Base-by-base conservation (phyloP, 2,888 invertebrate genomes). In the Euplexia lucipara region DNA sequence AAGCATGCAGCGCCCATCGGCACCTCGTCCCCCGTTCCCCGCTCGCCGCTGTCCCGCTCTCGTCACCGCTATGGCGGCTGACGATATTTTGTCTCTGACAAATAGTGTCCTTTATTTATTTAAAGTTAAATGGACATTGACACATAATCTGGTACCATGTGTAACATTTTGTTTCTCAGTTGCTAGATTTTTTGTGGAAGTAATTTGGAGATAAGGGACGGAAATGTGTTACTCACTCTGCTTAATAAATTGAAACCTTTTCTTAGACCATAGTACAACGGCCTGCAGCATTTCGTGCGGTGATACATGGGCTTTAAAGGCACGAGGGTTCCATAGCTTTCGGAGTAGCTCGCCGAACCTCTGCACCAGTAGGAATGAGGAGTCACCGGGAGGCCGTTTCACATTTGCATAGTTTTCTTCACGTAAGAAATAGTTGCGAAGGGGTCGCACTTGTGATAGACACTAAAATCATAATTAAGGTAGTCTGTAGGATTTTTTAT, bases 221-320 rank as follows among this genome's bases (percentile, higher is more conserved):
- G 8, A 2, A 47, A 35, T n/a, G n/a, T n/a, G 20, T 14, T 42
- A 83, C 90, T 89, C 88, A 98, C 98, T 99, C 96, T 99, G 99
- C 86, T 99, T 97, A 1, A 99, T 99, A 88, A 99, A 99, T 93
- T 99, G 99, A 90, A 99, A 99, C 78, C 97, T 97, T 90, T 99
- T 99, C 91, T 98, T 98, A 86, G 99, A 98, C 98, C 99, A 99
- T 72, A 99, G 95, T 4, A 99, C 99, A 26, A 99, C 98, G 49
- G 99, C 99, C 88, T 99, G 99, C 26, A 99, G 95, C 99, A 99
- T 99, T 96, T 99, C 99, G 89, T 99, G 99, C 0, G 99, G 99
- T 20, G 99, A 99, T 0, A 99, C 99, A 87, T 99, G 99, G 0
- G 99, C 98, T 92, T 99, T 99, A 90, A 99, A 99, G 86, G 99